Evolutionary conservation across 1,140 invertebrate genomes (phyloP).

Genomic region (Araneus ventricosus): DNA sequence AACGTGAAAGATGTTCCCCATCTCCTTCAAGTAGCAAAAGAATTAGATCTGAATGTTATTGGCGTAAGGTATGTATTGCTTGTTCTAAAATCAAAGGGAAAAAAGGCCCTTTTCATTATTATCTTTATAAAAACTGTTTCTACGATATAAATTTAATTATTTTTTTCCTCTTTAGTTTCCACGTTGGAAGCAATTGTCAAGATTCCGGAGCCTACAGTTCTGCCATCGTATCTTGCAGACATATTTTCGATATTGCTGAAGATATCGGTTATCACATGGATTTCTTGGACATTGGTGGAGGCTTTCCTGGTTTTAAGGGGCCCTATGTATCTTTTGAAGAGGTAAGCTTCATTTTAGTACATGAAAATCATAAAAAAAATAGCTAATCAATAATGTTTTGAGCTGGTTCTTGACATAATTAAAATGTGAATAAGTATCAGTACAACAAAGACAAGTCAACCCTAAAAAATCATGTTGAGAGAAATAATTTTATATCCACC

Average conservation of each 20-base stretch:
- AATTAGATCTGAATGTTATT: constrained; percentile 87
- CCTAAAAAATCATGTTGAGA: too few species aligned
- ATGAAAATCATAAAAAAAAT: too few species aligned
- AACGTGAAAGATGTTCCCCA: constrained; percentile 89
- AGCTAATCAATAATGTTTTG: too few species aligned
- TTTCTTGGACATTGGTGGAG: constrained; percentile 82
- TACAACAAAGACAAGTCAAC: too few species aligned
- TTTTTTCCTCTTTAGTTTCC: constrained; percentile 78
- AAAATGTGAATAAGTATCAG: too few species aligned
- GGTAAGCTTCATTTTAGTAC: constrained; percentile 76
- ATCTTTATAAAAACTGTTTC: neutral
- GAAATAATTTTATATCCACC: too few species aligned
- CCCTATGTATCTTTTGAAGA: constrained; percentile 79
- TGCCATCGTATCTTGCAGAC: constrained; percentile 80
- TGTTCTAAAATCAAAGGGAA: neutral
- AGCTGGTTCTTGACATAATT: too few species aligned
- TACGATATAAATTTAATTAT: neutral
- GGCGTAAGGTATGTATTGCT: constrained; percentile 85
- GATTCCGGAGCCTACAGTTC: constrained; percentile 80
- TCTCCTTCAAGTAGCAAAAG: constrained; percentile 88
- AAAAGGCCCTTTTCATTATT: too few species aligned
- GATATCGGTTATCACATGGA: constrained; percentile 79
- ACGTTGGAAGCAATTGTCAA: constrained; percentile 81
- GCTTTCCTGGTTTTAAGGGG: constrained; percentile 80
- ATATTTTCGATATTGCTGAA: constrained; percentile 80